Evolutionary conservation across 2,888 invertebrate species (phyloP).

Genomic region (Scotopteryx bipunctaria): DNA sequence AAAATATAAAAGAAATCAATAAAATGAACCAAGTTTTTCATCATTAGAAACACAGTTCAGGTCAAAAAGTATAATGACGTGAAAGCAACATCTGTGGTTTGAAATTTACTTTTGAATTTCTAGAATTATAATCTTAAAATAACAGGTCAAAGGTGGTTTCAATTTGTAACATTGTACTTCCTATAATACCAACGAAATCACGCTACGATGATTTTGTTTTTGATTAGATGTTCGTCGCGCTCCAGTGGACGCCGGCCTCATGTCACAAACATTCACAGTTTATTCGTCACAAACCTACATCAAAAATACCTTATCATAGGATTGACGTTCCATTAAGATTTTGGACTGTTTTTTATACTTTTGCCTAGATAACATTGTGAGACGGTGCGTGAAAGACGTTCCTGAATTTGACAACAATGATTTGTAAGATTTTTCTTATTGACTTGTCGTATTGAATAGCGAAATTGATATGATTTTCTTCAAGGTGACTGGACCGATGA

Average conservation of each 20-base stretch:
- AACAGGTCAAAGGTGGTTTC: too few species aligned
- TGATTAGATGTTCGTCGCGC: background rate
- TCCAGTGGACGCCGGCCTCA: background rate
- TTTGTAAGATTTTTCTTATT: background rate
- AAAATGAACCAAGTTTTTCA: too few species aligned
- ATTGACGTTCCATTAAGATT: conserved; percentile 47
- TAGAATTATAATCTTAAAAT: too few species aligned
- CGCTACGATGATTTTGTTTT: background rate
- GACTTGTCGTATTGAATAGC: background rate
- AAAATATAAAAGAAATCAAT: too few species aligned
- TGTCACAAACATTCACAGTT: conserved; percentile 48
- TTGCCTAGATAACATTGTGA: conserved; percentile 21
- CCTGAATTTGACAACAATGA: conserved; percentile 9
- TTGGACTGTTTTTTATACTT: conserved; percentile 26
- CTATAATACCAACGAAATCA: too few species aligned
- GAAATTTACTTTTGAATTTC: too few species aligned
- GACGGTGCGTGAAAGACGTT: conserved; percentile 33
- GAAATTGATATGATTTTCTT: background rate
- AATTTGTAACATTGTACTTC: too few species aligned
- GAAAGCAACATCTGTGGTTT: too few species aligned
- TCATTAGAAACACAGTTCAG: too few species aligned
- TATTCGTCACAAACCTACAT: conserved; percentile 53
- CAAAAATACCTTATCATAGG: conserved; percentile 42
- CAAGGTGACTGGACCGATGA: too few species aligned
- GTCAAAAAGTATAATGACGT: too few species aligned